Percentiles rank a stretch among this genome's conserved stretches.
These are phyloP conservation scores for Mobula birostris DNA, from an alignment of 2,113 vertebrate species.

Conservation along the genomic window DNA sequence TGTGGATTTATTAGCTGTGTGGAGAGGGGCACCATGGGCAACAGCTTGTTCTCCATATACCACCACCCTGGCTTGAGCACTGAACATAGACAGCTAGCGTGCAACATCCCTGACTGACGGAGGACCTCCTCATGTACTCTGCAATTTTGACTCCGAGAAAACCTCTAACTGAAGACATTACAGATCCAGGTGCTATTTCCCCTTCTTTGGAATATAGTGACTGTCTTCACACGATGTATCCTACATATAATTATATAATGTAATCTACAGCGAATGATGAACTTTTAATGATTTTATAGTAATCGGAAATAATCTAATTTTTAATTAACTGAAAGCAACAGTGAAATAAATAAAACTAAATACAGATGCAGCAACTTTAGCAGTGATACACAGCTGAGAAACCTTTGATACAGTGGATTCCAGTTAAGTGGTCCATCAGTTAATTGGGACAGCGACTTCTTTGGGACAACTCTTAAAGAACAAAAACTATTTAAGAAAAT, in stretches of 20 bases:
- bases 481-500: too few species aligned
- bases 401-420: neutral
- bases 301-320: constrained; percentile 25
- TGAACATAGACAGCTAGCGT: too few species aligned
- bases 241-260: neutral
- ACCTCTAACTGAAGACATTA: neutral
- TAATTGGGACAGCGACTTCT: too few species aligned
- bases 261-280: neutral
- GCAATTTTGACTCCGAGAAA: neutral
- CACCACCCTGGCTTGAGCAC: too few species aligned
- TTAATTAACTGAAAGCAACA: neutral
- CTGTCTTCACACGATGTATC: neutral
- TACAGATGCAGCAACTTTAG: constrained; percentile 4
- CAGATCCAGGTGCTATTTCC: neutral
- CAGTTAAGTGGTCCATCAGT: too few species aligned
- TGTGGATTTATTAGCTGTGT: too few species aligned
- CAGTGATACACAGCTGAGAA: neutral
- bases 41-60: too few species aligned
- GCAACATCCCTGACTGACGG: too few species aligned
- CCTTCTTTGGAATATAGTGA: neutral
- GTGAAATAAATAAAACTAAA: constrained; percentile 26
- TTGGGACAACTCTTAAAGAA: too few species aligned
- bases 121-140: too few species aligned
- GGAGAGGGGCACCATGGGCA: too few species aligned
- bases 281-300: neutral